Conservation (phyloP, 2,113 vertebrate species). For the Chelonoidis abingdonii region DNA sequence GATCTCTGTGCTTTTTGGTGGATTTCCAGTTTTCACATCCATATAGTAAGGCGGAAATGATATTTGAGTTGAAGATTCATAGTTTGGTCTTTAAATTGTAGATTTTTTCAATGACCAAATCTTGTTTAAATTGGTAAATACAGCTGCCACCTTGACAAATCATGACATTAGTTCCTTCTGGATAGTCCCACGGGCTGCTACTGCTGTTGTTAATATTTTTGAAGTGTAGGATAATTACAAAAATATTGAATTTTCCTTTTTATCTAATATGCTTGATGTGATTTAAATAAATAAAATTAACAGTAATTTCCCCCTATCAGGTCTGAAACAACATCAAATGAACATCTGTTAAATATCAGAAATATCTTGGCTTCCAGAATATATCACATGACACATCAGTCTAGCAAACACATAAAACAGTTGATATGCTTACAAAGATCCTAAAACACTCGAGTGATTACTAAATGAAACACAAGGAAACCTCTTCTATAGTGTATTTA, state of each 20-base stretch:
- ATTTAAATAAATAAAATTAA: conserved; percentile 66
- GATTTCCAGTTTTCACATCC: not conserved
- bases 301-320: conserved; percentile 62
- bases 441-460: not conserved
- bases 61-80: not conserved
- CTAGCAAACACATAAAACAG: conserved; percentile 34
- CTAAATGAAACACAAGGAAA: not conserved
- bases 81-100: not conserved
- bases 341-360: conserved; percentile 69
- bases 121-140: not conserved
- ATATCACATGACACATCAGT: conserved; percentile 19
- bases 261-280: conserved; percentile 54
- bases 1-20: not conserved
- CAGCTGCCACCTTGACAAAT: not conserved
- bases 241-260: conserved; percentile 55
- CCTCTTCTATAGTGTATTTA: not conserved
- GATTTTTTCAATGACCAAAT: not conserved
- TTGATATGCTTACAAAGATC: conserved; percentile 18
- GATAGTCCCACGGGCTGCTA: not conserved
- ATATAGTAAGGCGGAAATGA: not conserved
- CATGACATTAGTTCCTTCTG: not conserved
- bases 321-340: conserved; percentile 48
- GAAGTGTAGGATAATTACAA: conserved; percentile 35
- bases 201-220: conserved; percentile 31
- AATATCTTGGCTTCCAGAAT: conserved; percentile 46